Percentiles rank a stretch among this genome's conserved stretches.
Conservation (phyloP, 2,113 vertebrate genomes). For the Alexandromys fortis region DNA sequence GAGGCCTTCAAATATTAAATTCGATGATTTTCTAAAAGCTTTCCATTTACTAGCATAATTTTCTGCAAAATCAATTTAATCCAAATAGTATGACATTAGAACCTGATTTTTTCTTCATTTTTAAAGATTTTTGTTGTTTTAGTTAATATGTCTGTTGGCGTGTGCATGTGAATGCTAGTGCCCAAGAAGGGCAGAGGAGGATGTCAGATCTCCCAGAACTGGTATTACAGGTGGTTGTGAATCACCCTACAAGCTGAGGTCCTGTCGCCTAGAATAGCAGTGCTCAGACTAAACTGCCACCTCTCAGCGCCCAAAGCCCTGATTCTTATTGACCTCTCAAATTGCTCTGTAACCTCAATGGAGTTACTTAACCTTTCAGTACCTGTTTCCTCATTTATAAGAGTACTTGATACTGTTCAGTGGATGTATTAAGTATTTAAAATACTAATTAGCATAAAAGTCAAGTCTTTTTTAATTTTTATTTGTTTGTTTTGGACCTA, state of each 20-base stretch:
- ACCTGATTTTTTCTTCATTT: background rate
- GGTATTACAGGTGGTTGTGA: background rate
- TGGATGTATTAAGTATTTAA: background rate
- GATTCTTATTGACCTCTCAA: slow-evolving; percentile 32
- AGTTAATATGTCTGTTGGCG: background rate
- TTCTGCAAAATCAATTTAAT: slow-evolving; percentile 29
- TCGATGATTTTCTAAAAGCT: background rate
- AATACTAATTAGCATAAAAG: background rate
- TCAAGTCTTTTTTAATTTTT: background rate
- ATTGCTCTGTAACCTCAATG: slow-evolving; percentile 15
- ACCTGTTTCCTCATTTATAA: slow-evolving; percentile 26
- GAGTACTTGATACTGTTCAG: background rate
- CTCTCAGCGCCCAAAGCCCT: background rate
- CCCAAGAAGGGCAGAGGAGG: background rate
- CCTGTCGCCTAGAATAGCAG: background rate
- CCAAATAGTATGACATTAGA: background rate
- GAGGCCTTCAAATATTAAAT: background rate
- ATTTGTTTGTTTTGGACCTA: background rate
- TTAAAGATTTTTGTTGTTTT: background rate
- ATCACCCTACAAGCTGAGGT: background rate
- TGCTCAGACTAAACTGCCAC: background rate
- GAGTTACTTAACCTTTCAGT: slow-evolving; percentile 44
- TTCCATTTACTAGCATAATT: slow-evolving; percentile 11
- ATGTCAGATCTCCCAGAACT: too few species aligned
- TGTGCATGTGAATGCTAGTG: background rate